A percentile compares a stretch with the other conserved stretches of the same genome.
Conservation (phyloP, 30 jellyfish, hydroid and myxozoan genomes). For the Phacellophora camtschatica region DNA sequence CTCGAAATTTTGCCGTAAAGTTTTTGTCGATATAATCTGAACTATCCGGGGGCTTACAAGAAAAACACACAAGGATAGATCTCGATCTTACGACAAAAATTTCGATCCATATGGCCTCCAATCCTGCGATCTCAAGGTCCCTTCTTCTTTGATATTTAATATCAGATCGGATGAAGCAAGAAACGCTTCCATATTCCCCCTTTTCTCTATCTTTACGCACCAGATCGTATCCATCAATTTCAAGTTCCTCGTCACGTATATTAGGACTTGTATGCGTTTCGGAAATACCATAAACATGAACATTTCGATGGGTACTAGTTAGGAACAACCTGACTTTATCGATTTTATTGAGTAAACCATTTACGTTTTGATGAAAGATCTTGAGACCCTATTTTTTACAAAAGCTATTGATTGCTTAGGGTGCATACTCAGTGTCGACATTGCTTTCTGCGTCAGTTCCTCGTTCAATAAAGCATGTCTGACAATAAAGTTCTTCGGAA, state of each 20-base stretch:
- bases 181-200: conserved; percentile 22
- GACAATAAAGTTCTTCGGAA: conserved; percentile 44
- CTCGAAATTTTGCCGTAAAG: conserved; percentile 35
- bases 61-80: conserved; percentile 52
- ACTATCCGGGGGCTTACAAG: conserved; percentile 52
- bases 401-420: conserved; percentile 11
- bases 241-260: conserved; percentile 13
- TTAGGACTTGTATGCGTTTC: conserved; percentile 36
- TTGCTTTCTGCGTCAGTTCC: conserved; percentile 46
- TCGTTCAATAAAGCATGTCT: conserved; percentile 18
- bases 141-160: conserved; percentile 33
- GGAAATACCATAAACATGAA: conserved; percentile 45
- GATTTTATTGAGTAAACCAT: conserved; percentile 32
- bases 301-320: conserved; percentile 16
- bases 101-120: conserved; percentile 62
- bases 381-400: conserved; percentile 45
- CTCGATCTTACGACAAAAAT: conserved; percentile 39
- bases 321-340: conserved; percentile 15
- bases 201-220: conserved; percentile 44
- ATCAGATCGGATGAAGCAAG: conserved; percentile 27
- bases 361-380: conserved; percentile 60
- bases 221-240: conserved; percentile 38
- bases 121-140: conserved; percentile 46
- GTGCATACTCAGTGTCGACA: conserved; percentile 37
- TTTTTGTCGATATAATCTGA: conserved; percentile 52